A percentile compares a stretch with the other conserved stretches of the same genome.
These are phyloP conservation scores for Prosapia bicincta DNA, from an alignment of 2,888 invertebrate genomes.

Conservation along the genomic window DNA sequence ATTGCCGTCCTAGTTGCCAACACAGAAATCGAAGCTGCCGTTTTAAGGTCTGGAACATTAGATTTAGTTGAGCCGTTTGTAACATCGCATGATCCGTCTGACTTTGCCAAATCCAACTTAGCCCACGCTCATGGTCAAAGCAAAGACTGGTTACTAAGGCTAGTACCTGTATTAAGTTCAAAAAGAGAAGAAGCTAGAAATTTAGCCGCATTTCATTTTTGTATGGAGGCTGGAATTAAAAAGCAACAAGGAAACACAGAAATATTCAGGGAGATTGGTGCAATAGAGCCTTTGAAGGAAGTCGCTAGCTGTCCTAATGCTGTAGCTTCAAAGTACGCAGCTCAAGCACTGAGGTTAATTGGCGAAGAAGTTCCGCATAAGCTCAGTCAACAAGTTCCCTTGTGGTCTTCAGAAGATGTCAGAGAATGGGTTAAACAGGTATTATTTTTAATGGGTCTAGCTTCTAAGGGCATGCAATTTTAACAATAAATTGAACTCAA, in stretches of 20 bases:
- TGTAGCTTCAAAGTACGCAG: constrained; percentile 95
- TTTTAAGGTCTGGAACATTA: constrained; percentile 93
- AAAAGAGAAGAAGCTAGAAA: constrained; percentile 95
- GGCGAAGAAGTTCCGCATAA: constrained; percentile 98
- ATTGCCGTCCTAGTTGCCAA: constrained; percentile 96
- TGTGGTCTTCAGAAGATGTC: constrained; percentile 97
- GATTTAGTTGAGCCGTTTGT: constrained; percentile 97
- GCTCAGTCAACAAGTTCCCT: constrained; percentile 94
- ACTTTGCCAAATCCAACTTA: constrained; percentile 88
- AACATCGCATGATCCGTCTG: constrained; percentile 87
- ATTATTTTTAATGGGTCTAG: no score
- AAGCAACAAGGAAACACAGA: constrained; percentile 87
- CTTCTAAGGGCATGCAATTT: no score
- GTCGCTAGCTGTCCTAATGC: constrained; percentile 98
- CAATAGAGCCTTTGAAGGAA: constrained; percentile 90
- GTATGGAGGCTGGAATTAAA: constrained; percentile 98
- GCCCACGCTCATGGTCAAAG: constrained; percentile 96
- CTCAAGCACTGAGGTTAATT: constrained; percentile 84
- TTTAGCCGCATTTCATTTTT: constrained; percentile 96
- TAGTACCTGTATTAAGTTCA: constrained; percentile 92
- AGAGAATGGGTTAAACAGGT: constrained; percentile 95
- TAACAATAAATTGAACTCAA: no score
- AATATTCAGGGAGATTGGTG: constrained; percentile 91
- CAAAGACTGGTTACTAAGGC: constrained; percentile 86
- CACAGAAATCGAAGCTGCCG: constrained; percentile 96